phyloP scores from a whole-genome alignment of 2,888 invertebrate species.

The Tubulanus polymorphus region DNA sequence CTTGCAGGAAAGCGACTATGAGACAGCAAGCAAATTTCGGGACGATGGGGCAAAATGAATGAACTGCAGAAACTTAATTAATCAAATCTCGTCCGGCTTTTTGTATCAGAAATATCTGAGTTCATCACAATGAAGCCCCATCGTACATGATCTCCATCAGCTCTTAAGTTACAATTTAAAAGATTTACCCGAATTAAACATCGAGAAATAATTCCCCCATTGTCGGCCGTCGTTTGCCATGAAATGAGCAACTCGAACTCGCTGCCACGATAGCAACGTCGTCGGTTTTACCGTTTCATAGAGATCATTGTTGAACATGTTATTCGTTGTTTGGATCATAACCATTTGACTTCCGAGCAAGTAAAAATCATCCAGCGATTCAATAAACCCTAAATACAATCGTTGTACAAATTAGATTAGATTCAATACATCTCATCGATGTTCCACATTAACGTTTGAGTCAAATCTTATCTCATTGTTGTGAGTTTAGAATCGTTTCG shows the following conservation, averaged over 20 bases:
- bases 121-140: too few relatives aligned
- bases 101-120: too few relatives aligned
- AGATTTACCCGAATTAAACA: slow-evolving; percentile 42
- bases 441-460: not conserved
- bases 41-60: not conserved
- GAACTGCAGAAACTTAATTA: too few relatives aligned
- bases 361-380: slow-evolving; percentile 50
- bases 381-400: slow-evolving; percentile 43
- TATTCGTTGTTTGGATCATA: slow-evolving; percentile 49
- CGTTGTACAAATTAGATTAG: not conserved
- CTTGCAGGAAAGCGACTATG: not conserved
- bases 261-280: slow-evolving; percentile 47
- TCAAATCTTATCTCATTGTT: too few relatives aligned
- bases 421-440: not conserved
- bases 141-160: not conserved
- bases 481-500: too few relatives aligned
- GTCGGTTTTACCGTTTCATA: slow-evolving; percentile 34
- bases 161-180: not conserved
- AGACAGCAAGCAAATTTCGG: not conserved
- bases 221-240: slow-evolving; percentile 42
- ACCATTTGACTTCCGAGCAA: slow-evolving; percentile 39
- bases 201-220: slow-evolving; percentile 36
- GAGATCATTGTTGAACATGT: slow-evolving; percentile 38
- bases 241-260: slow-evolving; percentile 47
- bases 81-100: too few relatives aligned